Conservation (phyloP, 2,797 vertebrate genomes). For the Catharus ustulatus region DNA sequence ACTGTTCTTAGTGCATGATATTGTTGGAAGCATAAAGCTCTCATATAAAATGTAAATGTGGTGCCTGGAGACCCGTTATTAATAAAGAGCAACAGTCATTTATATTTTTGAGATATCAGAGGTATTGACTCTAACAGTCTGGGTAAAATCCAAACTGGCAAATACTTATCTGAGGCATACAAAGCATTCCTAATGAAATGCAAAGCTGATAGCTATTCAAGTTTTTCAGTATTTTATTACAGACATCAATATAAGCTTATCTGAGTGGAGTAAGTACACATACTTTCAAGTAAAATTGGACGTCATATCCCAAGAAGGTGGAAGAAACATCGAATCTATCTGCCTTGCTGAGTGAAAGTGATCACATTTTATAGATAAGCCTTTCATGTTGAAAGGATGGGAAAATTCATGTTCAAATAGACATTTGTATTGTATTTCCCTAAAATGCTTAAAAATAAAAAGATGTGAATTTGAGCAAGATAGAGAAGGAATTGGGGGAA, state of each 20-base stretch:
- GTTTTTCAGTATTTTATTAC: conserved; percentile 23
- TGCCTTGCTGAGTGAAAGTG: neutral
- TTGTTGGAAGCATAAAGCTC: neutral
- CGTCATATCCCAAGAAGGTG: neutral
- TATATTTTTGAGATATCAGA: neutral
- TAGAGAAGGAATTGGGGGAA: neutral
- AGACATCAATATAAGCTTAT: conserved; percentile 48
- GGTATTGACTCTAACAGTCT: neutral
- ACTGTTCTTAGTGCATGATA: neutral
- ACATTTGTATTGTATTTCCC: neutral
- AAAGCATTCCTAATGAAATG: conserved; percentile 41
- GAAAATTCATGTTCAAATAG: neutral
- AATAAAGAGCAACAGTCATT: conserved; percentile 7
- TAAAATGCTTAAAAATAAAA: conserved; percentile 22
- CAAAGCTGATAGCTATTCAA: conserved; percentile 27
- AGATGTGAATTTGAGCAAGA: neutral
- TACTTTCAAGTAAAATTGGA: conserved; percentile 46
- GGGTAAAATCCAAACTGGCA: conserved; percentile 39
- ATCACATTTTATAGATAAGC: conserved; percentile 23
- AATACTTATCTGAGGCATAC: conserved; percentile 25
- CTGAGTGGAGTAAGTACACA: conserved; percentile 4
- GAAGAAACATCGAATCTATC: neutral
- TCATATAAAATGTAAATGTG: conserved; percentile 1
- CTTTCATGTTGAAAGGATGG: conserved; percentile 13
- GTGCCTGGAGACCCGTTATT: neutral